These are phyloP conservation scores for Gambusia yucatana DNA, from an alignment of 2,797 vertebrate genomes.

Conservation along the genomic window DNA sequence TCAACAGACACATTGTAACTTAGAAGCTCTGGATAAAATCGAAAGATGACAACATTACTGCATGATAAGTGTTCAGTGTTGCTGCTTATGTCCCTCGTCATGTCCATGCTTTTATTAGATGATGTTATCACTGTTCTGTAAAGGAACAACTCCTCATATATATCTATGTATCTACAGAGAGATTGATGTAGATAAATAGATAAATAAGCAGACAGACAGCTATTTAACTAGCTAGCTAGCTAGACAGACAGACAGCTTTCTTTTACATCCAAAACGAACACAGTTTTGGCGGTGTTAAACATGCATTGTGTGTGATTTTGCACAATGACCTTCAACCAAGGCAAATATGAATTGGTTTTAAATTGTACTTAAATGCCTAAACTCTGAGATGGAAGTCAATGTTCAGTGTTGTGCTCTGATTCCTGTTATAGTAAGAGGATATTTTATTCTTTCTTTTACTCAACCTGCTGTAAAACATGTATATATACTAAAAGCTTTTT, in stretches of 20 bases:
- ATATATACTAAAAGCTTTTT: background rate
- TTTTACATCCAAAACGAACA: background rate
- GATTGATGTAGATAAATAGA: background rate
- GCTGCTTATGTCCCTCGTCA: conserved; percentile 61
- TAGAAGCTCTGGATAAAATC: conserved; percentile 81
- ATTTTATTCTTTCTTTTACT: background rate
- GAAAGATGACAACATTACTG: conserved; percentile 89
- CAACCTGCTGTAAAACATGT: background rate
- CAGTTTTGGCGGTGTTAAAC: conserved; percentile 39
- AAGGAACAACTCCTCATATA: conserved; percentile 12
- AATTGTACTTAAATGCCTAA: background rate
- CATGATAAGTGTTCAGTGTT: conserved; percentile 88
- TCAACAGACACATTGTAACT: conserved; percentile 2
- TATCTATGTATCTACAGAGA: background rate
- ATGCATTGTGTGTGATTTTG: background rate
- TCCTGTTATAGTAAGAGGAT: background rate
- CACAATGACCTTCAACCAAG: background rate
- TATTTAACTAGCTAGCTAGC: background rate
- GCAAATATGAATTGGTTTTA: background rate
- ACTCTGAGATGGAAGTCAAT: background rate
- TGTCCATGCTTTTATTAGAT: conserved; percentile 44
- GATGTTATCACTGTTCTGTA: conserved; percentile 26
- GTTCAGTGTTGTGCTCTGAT: background rate
- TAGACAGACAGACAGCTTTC: background rate
- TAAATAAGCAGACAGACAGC: background rate